Conservation (phyloP, 2,113 vertebrate species). For the Atrichornis clamosus region DNA sequence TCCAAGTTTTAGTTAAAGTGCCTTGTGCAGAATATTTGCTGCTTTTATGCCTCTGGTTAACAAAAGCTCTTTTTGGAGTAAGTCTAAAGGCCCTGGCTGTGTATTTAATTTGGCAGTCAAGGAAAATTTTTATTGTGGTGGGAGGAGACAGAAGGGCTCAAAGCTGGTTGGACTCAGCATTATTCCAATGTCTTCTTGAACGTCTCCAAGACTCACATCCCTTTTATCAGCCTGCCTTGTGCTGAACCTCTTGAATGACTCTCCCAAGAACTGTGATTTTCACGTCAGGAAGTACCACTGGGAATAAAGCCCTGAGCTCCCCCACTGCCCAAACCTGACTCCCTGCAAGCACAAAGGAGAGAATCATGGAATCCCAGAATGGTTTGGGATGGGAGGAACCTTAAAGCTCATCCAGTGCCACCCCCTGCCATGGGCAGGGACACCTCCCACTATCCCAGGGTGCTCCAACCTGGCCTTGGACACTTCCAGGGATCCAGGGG, state of each 20-base stretch:
- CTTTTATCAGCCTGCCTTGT: background rate
- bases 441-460: background rate
- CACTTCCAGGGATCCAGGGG: background rate
- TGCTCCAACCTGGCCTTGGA: background rate
- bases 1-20: background rate
- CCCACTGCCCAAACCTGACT: background rate
- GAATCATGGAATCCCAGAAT: background rate
- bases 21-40: background rate
- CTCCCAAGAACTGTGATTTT: background rate
- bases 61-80: background rate
- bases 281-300: background rate
- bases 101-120: background rate
- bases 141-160: background rate
- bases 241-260: background rate
- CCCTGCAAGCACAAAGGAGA: background rate
- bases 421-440: background rate
- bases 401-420: rapidly evolving
- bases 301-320: background rate
- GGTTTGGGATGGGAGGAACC: background rate
- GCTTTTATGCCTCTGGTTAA: background rate
- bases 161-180: background rate
- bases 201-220: background rate
- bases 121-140: background rate
- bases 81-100: rapidly evolving
- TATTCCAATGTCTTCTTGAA: background rate